Percentiles rank a stretch among this genome's conserved stretches.
Evolutionary conservation across 2,888 invertebrate genomes (phyloP).

Genomic region (Drosophila meridiana): DNA sequence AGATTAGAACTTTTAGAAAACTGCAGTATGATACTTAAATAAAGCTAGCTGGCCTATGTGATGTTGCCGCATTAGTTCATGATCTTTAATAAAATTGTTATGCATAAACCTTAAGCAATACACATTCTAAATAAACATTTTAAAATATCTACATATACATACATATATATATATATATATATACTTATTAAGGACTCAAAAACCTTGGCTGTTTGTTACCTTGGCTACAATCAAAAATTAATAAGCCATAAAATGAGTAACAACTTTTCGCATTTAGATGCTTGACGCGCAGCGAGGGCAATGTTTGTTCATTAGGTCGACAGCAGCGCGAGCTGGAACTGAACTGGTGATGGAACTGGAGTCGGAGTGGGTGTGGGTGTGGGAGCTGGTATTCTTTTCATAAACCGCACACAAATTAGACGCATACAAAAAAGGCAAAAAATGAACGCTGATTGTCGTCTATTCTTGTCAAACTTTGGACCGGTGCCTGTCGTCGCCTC

Average conservation of each 20-base stretch:
- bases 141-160: neutral
- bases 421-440: conserved; percentile 64
- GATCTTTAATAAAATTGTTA: neutral
- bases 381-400: conserved; percentile 49
- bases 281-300: conserved; percentile 13
- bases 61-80: no score
- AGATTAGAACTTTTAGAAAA: no score
- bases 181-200: neutral
- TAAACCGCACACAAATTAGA: conserved; percentile 75
- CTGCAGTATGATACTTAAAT: no score
- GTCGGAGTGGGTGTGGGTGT: neutral
- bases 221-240: conserved; percentile 59
- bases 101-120: neutral
- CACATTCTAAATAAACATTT: neutral
- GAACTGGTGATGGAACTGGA: conserved; percentile 9
- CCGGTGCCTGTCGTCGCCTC: conserved; percentile 18
- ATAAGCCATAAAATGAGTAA: conserved; percentile 66
- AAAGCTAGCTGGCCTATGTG: no score
- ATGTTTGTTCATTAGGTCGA: conserved; percentile 43
- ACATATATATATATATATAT: neutral
- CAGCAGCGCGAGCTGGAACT: conserved; percentile 4
- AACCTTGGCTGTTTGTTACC: neutral
- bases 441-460: conserved; percentile 73
- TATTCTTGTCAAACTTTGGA: conserved; percentile 67
- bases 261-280: conserved; percentile 46